Percentiles rank a stretch among this genome's conserved stretches.
These are phyloP conservation scores for Paradisaea rubra DNA, from an alignment of 2,113 vertebrate species.

Conservation along the genomic window DNA sequence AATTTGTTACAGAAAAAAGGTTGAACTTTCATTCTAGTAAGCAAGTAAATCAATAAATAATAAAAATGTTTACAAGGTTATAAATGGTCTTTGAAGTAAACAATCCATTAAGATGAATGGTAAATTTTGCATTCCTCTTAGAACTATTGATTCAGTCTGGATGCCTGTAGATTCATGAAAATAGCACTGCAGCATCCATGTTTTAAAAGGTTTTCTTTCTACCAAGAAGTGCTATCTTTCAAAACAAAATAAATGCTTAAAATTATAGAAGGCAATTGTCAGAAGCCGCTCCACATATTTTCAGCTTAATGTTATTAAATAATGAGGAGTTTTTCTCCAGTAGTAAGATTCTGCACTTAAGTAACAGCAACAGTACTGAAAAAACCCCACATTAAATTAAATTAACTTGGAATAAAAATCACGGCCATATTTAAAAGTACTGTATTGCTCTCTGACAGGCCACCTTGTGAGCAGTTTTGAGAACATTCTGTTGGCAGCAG, in stretches of 20 bases:
- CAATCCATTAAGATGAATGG: not conserved
- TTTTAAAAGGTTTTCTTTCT: not conserved
- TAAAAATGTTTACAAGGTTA: constrained; percentile 27
- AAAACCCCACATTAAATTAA: not conserved
- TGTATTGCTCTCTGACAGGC: not conserved
- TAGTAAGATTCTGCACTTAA: not conserved
- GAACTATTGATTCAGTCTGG: constrained; percentile 17
- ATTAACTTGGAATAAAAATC: not conserved
- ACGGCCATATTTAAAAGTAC: not conserved
- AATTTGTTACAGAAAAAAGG: not conserved
- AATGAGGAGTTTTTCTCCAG: not conserved
- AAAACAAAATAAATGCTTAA: not conserved
- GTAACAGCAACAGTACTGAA: not conserved
- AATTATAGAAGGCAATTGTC: not conserved
- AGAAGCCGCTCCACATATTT: not conserved
- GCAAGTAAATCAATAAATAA: constrained; percentile 25
- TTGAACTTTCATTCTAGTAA: not conserved
- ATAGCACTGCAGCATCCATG: not conserved
- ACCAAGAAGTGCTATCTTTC: not conserved
- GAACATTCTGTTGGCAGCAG: not conserved
- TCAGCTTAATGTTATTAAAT: not conserved
- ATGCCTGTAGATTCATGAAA: constrained; percentile 11
- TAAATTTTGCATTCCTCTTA: not conserved
- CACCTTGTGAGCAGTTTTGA: not conserved
- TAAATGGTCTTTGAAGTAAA: constrained; percentile 12